These are phyloP conservation scores for Zaprionus inermis DNA, from an alignment of 1,140 invertebrate genomes.

Conservation along the genomic window DNA sequence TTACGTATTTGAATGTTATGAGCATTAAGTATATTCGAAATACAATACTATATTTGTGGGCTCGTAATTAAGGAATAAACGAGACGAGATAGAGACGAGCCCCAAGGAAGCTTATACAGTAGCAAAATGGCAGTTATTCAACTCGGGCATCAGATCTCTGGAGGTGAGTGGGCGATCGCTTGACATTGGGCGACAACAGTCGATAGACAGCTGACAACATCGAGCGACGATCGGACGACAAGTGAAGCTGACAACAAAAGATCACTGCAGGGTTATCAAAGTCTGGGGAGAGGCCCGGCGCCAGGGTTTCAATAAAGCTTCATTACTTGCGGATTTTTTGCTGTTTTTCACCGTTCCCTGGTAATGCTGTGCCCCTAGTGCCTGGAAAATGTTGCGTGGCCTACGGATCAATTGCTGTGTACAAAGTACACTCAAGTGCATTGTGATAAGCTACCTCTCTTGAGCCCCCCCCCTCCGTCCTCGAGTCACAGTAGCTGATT, in stretches of 20 bases:
- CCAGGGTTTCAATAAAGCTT: conserved; percentile 56
- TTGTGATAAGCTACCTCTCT: conserved; percentile 42
- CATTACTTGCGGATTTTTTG: conserved; percentile 25
- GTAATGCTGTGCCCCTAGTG: conserved; percentile 56
- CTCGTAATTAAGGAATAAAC: conserved; percentile 4
- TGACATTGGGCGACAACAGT: conserved; percentile 26
- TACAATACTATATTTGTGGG: conserved; percentile 7
- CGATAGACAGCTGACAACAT: background rate
- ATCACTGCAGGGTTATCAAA: conserved; percentile 45
- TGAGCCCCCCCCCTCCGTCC: background rate
- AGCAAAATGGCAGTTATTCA: background rate
- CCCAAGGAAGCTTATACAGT: conserved; percentile 6
- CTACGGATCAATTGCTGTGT: conserved; percentile 32
- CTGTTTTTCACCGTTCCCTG: conserved; percentile 40
- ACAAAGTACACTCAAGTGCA: conserved; percentile 54
- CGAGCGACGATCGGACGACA: conserved; percentile 20
- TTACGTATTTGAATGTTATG: too few relatives aligned
- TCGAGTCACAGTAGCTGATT: conserved; percentile 21
- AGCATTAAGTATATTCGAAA: background rate
- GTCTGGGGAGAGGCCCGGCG: conserved; percentile 36
- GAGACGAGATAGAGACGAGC: conserved; percentile 14
- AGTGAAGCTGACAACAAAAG: conserved; percentile 28
- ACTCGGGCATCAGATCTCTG: background rate
- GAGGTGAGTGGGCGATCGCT: conserved; percentile 29
- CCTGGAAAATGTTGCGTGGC: conserved; percentile 57